Base-by-base conservation (phyloP, 2,797 vertebrate genomes). In the Micromesistius poutassou region DNA sequence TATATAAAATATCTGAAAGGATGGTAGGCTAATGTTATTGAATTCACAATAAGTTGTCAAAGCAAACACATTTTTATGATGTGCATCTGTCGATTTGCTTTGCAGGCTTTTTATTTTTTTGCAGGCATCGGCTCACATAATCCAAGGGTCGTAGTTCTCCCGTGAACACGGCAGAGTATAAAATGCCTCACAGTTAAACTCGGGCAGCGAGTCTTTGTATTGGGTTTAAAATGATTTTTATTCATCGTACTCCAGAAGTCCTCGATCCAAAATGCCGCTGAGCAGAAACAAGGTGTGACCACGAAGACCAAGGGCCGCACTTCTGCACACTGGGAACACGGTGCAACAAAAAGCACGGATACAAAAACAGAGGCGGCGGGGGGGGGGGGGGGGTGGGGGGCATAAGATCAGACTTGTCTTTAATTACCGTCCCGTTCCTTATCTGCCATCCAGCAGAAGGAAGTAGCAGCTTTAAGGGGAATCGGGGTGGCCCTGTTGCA, bases 401-500 rank as follows among this genome's bases (percentile, higher is more conserved):
- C 31, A 55, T 38, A 35, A 28, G 40, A 73, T 62, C 68, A 75
- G 70, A 62, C 35, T 2, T 66, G 70, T 78, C 72, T 50, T 71
- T 68, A 66, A 71, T 73, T 35, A 76, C 6, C 22, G 79, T 75
- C 70, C 72, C 40, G 73, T 36, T 80, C 76, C 71, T 4, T 4
- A 30, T 77, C 70, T 75, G 76, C 30, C 73, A 35, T 68, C 35
- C 71, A 22, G 68, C 30, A 38, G 75, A 38, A 68, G 77, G 70
- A 74, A 55, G 80, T 86, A 84, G 76, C 77, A 73, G 50, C 74
- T 70, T 88, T 91, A 92, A 16, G 85, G 88, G 73, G 87, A 2
- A 72, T 87, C 66, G 71, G 82, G 86, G 42, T 82, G 88, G 36
- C n/a, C 84, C 50, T 91, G 90, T 85, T 82, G 80, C 73, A 74